Evolutionary conservation across 2,888 invertebrate species (phyloP), one percentile per base, ranked within the genome.

Genomic region (Cabera pusaria): DNA sequence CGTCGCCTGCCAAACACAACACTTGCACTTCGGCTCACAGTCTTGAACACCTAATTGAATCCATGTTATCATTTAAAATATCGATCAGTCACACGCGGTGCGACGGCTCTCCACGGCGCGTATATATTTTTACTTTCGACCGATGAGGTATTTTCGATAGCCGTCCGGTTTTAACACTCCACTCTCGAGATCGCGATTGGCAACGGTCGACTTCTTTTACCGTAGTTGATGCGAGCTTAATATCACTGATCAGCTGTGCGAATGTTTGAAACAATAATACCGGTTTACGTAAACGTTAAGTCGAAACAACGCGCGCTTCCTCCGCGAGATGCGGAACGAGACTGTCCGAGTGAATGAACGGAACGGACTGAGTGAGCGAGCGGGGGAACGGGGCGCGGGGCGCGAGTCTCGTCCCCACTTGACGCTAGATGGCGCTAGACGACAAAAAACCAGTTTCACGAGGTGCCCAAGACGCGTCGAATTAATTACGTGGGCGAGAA

Each of bases 21-120:
- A 64, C 60, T 63, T 64, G 65, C 68, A 58, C 57, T 70, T 56
- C 58, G 66, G 62, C 66, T 74, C 79, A 81, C 73, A 57, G 72
- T 77, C 77, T 80, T 78, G 72, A 72, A 75, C 77, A 83, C 77
- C 63, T 83, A 78, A 85, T 85, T 84, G 78, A 86, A 87, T 82
- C 76, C 87, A 84, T 87, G 83, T 84, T 87, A 87, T 84, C 83
- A 86, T 87, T 87, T 83, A 84, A 78, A 87, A 82, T 87, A 88
- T 88, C 85, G 87, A 88, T 87, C 85, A 84, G 83, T 82, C 80
- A 81, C 85, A 85, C 80, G 80, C 77, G 73, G 77, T 66, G 60
- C 67, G 66, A 71, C 77, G 66, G 72, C 73, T 72, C 81, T 80
- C 73, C 69, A 80, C 81, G 82, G 65, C 75, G 77, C n/a, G n/a